Evolutionary conservation across 92 coral and sea anemone genomes (phyloP), one percentile per base, ranked within the genome.

Genomic region (Pocillopora meandrina): DNA sequence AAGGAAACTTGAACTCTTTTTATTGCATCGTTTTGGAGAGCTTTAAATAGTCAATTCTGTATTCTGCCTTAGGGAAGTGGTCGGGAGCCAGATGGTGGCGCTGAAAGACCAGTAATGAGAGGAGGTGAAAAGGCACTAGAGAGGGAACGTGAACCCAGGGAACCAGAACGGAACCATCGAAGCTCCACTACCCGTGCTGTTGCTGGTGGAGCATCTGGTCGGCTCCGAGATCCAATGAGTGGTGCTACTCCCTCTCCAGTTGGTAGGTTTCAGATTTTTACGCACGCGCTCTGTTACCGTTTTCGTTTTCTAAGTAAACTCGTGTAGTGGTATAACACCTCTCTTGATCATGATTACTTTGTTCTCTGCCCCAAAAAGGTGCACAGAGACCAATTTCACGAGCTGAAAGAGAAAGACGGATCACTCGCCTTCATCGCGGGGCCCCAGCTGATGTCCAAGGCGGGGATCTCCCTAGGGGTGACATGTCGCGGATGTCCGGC

Each of bases 401-500:
- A 49, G 95, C 95, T 17, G 98, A 97, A 82, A 89, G 99, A 20
- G 98, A 97, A 76, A 90, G 98, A 5, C 91, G 93, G 56, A 88
- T 97, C 64, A 97, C 93, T 88, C 89, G 98, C 23, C 90, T 97
- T 2, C 95, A 95, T 65, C 92, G 97, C 15, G 97, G 97, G 61
- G 95, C 92, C 10, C 98, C 98, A 16, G 93, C 98, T 21, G 98
- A 90, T 20, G 87, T 92, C 56, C 82, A 80, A 56, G 92, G 88
- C 31, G 97, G 90, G 12, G 89, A 89, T 9, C 94, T 90, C 74
- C 91, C 95, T 10, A 95, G 99, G 1, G 98, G 95, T 49, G 99
- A 97, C 57, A 92, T 95, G 78, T 95, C 98, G 19, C 92, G 99
- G n/a, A 97, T 97, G 99, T 97, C 99, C 10, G 99, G 99, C 17